phyloP scores from a whole-genome alignment of 2,797 vertebrate genomes.

The Centroberyx gerrardi region DNA sequence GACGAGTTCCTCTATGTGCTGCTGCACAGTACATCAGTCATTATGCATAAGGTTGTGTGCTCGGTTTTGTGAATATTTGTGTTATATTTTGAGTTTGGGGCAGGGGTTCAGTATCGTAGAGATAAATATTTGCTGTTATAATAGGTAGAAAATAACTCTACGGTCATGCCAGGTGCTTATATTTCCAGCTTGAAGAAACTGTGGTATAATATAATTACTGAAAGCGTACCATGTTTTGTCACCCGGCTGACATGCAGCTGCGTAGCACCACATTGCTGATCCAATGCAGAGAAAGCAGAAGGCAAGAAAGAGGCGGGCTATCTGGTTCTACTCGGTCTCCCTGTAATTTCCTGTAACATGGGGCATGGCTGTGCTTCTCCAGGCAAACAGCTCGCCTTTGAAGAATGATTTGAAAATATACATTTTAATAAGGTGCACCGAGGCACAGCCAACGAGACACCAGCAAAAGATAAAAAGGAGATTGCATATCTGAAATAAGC shows the following conservation, averaged over 20 bases:
- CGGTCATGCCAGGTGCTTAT: neutral
- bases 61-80: conserved; percentile 14
- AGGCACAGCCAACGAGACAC: conserved; percentile 66
- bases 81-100: conserved; percentile 20
- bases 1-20: conserved; percentile 40
- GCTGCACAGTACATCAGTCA: neutral
- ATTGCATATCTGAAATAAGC: conserved; percentile 78
- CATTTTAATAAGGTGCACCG: conserved; percentile 81
- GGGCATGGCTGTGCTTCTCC: conserved; percentile 59
- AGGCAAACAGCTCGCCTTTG: conserved; percentile 74
- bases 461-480: conserved; percentile 70
- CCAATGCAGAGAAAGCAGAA: conserved; percentile 12
- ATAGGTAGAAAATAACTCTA: conserved; percentile 9
- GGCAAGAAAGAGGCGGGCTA: conserved; percentile 39
- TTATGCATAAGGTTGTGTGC: conserved; percentile 27
- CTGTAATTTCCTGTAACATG: conserved; percentile 80
- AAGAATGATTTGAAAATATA: conserved; percentile 79
- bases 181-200: conserved; percentile 33
- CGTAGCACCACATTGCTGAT: neutral
- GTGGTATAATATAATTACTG: conserved; percentile 22
- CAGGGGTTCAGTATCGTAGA: conserved; percentile 5
- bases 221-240: conserved; percentile 15
- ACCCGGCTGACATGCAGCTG: conserved; percentile 40
- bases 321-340: conserved; percentile 51
- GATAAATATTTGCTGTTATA: conserved; percentile 21